Conservation (phyloP, 2,888 invertebrate genomes). For the Cantharis lateralis region DNA sequence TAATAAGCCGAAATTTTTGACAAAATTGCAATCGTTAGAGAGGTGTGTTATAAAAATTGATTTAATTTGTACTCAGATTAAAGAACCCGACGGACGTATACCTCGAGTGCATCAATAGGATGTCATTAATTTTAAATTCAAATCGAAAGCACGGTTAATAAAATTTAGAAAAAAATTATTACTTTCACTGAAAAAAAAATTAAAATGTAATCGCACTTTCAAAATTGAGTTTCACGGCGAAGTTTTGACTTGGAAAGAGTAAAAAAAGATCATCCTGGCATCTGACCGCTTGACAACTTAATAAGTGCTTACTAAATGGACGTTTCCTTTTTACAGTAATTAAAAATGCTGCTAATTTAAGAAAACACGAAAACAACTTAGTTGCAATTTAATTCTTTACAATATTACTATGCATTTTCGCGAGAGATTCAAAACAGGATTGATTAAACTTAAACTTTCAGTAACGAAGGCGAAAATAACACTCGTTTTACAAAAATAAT, state of each 20-base stretch:
- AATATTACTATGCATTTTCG: too few species aligned
- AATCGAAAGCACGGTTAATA: not conserved
- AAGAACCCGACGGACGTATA: not conserved
- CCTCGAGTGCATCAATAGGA: not conserved
- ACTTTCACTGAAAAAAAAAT: not conserved
- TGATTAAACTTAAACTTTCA: too few species aligned
- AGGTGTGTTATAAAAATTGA: not conserved
- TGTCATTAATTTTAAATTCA: constrained; percentile 1
- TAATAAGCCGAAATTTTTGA: not conserved
- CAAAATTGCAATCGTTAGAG: not conserved
- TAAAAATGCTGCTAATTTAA: not conserved
- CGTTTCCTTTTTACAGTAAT: not conserved
- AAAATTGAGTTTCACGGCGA: not conserved
- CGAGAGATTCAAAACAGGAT: too few species aligned
- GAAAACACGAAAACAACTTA: not conserved
- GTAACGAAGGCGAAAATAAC: too few species aligned
- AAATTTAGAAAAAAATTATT: not conserved
- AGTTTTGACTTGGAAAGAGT: not conserved
- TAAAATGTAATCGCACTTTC: not conserved
- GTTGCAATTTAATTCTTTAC: not conserved
- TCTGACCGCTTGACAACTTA: not conserved
- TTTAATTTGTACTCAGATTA: not conserved
- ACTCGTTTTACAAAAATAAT: too few species aligned
- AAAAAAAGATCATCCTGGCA: not conserved
- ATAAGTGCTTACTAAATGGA: not conserved